These are phyloP conservation scores for Beroe ovata DNA, from an alignment of 37 sponge, comb jelly and placozoan species.

Conservation along the genomic window DNA sequence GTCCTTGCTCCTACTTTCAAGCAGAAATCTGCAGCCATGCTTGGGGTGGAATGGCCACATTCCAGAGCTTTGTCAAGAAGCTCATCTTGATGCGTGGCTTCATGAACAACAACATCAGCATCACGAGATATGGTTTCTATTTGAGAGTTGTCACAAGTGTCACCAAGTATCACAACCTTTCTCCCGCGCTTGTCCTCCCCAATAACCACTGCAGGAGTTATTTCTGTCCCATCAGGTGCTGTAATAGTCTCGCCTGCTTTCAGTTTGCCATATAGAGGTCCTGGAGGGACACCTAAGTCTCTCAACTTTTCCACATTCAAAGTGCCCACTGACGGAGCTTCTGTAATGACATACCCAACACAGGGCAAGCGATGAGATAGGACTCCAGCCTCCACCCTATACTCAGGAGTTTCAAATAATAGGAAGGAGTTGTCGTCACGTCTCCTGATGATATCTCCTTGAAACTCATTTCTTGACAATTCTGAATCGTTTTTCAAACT, in stretches of 20 bases:
- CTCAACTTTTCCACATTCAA: constrained; percentile 75
- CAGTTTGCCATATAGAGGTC: constrained; percentile 83
- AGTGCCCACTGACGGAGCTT: constrained; percentile 80
- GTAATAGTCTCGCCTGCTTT: constrained; percentile 77
- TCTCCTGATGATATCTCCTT: background rate
- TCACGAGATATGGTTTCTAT: constrained; percentile 71
- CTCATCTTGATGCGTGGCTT: constrained; percentile 86
- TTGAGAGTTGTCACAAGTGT: constrained; percentile 80
- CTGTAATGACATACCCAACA: constrained; percentile 84
- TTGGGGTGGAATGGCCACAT: constrained; percentile 91
- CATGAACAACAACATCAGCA: constrained; percentile 90
- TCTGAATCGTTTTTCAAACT: background rate
- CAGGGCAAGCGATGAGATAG: constrained; percentile 80
- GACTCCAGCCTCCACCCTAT: constrained; percentile 74
- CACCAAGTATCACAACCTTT: constrained; percentile 84
- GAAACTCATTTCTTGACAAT: background rate
- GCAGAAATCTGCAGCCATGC: constrained; percentile 86
- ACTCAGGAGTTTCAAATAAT: constrained; percentile 72
- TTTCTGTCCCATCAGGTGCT: constrained; percentile 72
- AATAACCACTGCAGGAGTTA: constrained; percentile 74
- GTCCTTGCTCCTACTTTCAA: constrained; percentile 67
- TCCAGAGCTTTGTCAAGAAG: constrained; percentile 72
- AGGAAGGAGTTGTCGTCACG: background rate
- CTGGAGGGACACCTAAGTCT: constrained; percentile 76
- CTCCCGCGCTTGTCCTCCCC: constrained; percentile 77